phyloP scores from a whole-genome alignment of 1,140 invertebrate species.

The Oncopodura yosiiana region DNA sequence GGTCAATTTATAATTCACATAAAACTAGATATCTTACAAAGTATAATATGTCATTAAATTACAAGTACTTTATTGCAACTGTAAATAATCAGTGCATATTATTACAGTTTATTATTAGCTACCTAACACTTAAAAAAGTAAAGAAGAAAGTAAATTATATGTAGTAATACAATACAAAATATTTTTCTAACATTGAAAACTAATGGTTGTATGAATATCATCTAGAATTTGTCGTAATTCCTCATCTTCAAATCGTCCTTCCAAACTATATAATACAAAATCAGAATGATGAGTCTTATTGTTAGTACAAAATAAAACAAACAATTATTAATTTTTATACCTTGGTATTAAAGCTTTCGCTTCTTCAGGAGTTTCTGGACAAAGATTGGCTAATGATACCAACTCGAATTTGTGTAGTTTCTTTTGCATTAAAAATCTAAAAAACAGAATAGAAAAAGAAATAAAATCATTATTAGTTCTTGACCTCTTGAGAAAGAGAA shows the following conservation, averaged over 20 bases:
- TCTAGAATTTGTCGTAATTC: conserved; percentile 87
- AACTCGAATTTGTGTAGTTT: conserved; percentile 98
- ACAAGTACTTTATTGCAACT: background rate
- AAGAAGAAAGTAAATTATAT: background rate
- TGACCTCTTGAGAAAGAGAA: too few species aligned
- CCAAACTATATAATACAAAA: conserved; percentile 51
- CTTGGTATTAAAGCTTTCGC: conserved; percentile 94
- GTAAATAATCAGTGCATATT: background rate
- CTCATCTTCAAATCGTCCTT: conserved; percentile 92
- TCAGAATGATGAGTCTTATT: background rate
- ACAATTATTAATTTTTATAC: conserved; percentile 31
- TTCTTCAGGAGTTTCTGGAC: conserved; percentile 95
- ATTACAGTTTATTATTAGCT: background rate
- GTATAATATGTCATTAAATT: background rate
- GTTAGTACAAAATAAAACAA: background rate
- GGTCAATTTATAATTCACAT: background rate
- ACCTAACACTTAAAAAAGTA: background rate
- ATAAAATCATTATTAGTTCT: too few species aligned
- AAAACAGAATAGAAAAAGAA: conserved; percentile 39
- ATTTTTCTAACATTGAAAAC: conserved; percentile 87
- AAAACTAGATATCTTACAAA: background rate
- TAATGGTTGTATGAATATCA: conserved; percentile 95
- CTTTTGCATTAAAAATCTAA: conserved; percentile 81
- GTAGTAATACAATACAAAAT: too few species aligned
- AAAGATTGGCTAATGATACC: conserved; percentile 92